Evolutionary conservation across 2,888 invertebrate genomes (phyloP), one percentile per base, ranked within the genome.

Genomic region (Cephus runcator): DNA sequence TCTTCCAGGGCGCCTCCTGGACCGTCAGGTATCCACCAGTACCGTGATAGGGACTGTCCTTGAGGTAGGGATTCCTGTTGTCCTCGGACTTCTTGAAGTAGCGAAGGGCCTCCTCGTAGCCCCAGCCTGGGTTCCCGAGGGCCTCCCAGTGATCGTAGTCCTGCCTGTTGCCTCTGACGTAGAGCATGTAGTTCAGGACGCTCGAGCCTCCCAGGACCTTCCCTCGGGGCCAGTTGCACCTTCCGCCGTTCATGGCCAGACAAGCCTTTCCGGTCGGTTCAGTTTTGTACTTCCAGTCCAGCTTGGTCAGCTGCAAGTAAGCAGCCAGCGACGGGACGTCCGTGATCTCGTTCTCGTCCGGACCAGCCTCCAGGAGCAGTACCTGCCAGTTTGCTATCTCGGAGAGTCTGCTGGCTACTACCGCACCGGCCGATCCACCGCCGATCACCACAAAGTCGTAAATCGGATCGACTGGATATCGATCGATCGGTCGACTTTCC

Each of bases 21-120:
- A 96, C 94, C 0, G 97, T 97, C 23, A 97, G 88, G 78, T 94
- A 94, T 0, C 97, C 97, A 9, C 96, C 96, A 23, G 92, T 93
- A 0, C 94, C 94, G 85, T 96, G 96, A 86, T 96, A 96, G 0
- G 92, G 92, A 78, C 93, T 95, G 79, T 93, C 94, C 4, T 94
- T 93, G 76, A 97, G 91, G 88, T 97, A 97, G 0, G 97, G 97
- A 92, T 97, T 96, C 81, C 96, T 94, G 91, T 97, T 97, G 90
- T 97, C 97, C 90, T 97, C 97, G 0, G 97, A 97, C 90, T 97
- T 97, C 85, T 95, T 96, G 89, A 98, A 98, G 88, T 98, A 98
- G 75, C 95, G 95, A 9, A 98, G 92, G 0, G 96, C 96, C 79
- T 96, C 94, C 2, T 95, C 93, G 92, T 97, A 98, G 0, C 95